phyloP scores from a whole-genome alignment of 2,797 vertebrate genomes.

The Falco novaeseelandiae region DNA sequence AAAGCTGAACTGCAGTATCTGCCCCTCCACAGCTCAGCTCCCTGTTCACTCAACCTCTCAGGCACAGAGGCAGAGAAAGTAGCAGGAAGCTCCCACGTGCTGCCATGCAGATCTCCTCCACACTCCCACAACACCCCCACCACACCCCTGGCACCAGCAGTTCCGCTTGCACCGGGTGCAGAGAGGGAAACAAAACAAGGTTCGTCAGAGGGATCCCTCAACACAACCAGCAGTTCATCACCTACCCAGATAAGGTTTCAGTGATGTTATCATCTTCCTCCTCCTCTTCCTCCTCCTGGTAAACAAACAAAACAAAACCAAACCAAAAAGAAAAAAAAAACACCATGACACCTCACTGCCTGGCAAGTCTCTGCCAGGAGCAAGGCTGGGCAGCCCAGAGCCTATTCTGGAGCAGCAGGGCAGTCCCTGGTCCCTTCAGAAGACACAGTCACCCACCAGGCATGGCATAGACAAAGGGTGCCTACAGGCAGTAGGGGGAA shows the following conservation, averaged over 20 bases:
- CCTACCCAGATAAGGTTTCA: slow-evolving; percentile 86
- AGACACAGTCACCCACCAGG: neutral
- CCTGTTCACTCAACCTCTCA: neutral
- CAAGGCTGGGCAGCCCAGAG: neutral
- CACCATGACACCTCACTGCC: neutral
- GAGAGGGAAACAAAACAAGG: neutral
- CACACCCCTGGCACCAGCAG: neutral
- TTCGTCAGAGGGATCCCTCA: neutral
- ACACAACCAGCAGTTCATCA: neutral
- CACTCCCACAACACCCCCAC: neutral
- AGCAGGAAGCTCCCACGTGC: neutral
- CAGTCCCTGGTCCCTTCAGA: neutral
- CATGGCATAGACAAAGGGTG: neutral
- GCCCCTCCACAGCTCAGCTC: neutral
- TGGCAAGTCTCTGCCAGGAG: neutral
- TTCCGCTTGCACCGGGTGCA: neutral
- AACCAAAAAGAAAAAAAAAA: neutral
- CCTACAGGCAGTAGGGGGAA: neutral
- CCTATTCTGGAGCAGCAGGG: neutral
- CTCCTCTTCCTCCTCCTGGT: slow-evolving; percentile 61
- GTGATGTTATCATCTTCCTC: slow-evolving; percentile 84
- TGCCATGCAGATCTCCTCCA: neutral
- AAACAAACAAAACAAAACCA: neutral
- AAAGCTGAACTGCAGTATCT: neutral
- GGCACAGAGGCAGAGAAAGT: neutral